These are phyloP conservation scores for Neodon shergylaensis DNA, from an alignment of 2,113 vertebrate genomes.

Conservation along the genomic window DNA sequence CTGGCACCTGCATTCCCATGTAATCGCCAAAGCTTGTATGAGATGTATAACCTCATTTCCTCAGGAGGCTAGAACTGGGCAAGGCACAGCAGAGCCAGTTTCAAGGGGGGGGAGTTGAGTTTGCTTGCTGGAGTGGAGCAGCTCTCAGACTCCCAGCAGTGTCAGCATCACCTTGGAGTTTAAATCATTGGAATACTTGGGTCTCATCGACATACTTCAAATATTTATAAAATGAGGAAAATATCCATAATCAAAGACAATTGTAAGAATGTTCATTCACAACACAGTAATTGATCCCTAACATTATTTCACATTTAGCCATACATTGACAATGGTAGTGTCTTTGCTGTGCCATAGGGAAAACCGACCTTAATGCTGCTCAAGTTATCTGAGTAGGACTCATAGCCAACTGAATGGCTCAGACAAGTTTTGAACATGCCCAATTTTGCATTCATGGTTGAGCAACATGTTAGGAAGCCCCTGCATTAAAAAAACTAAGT, in stretches of 20 bases:
- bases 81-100: background rate
- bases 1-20: background rate
- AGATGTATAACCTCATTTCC: background rate
- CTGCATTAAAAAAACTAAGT: background rate
- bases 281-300: background rate
- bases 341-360: background rate
- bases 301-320: background rate
- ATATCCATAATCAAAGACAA: background rate
- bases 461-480: background rate
- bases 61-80: background rate
- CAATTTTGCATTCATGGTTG: background rate
- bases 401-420: background rate
- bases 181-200: background rate
- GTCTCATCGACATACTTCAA: background rate
- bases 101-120: background rate
- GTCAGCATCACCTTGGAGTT: background rate
- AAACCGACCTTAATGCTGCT: background rate
- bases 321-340: background rate
- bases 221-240: slow-evolving; percentile 10
- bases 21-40: background rate
- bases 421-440: background rate
- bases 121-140: background rate
- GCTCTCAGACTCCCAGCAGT: background rate
- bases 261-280: background rate
- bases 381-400: background rate